phyloP scores from a whole-genome alignment of 2,113 vertebrate species.

The Semicossyphus pulcher region DNA sequence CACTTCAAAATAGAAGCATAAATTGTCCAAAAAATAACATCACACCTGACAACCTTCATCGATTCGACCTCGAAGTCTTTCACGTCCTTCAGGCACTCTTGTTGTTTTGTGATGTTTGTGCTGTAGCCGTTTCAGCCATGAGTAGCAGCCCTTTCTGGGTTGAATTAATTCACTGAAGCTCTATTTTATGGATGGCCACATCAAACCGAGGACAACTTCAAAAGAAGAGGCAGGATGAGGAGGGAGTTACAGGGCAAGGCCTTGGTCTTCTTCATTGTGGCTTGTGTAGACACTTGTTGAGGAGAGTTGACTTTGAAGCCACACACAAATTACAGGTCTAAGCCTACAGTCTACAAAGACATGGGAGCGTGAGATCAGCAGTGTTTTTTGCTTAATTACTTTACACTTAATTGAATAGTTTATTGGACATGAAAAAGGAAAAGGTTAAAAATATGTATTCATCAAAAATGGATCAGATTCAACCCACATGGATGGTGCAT shows the following conservation, averaged over 20 bases:
- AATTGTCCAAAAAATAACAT: not conserved
- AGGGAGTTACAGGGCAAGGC: not conserved
- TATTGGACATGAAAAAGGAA: no score
- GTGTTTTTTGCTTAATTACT: no score
- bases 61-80: not conserved
- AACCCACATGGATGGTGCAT: no score
- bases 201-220: not conserved
- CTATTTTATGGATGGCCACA: not conserved
- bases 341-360: no score
- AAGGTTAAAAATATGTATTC: no score
- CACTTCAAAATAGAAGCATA: no score
- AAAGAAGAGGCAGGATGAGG: not conserved
- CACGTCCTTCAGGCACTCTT: not conserved
- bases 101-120: not conserved
- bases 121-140: not conserved
- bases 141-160: not conserved
- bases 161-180: slow-evolving; percentile 10
- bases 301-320: no score
- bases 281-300: no score
- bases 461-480: no score
- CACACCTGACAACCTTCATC: not conserved
- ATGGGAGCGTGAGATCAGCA: no score
- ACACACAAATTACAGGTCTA: no score
- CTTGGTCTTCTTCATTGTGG: not conserved
- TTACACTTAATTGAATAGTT: no score